Base-by-base conservation (phyloP, 2,888 invertebrate genomes). In the Cataglyphis altisquamis region DNA sequence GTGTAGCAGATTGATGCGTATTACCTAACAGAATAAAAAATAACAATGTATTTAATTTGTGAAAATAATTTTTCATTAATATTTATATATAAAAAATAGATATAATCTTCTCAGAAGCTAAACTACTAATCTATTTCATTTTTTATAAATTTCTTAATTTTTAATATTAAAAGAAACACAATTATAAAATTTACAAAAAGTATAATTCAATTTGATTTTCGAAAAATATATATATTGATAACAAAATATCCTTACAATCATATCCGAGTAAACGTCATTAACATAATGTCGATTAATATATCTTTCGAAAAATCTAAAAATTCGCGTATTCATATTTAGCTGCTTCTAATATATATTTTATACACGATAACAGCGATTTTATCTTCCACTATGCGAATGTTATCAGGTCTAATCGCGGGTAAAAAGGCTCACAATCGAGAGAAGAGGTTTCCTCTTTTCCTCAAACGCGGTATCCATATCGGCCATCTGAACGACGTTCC, bases 391-490 rank as follows among this genome's bases (percentile, higher is more conserved):
- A 60, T 29, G 25, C 12, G 45, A 68, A 62, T 45, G 57, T 62
- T 48, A 48, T 60, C 18, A 18, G 36, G 21, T 36, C 8, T 80
- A 60, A 78, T 78, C 32, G 68, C n/a, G 21, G 8, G 10, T 10
- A n/a, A 60, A 60, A 36, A 36, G 70, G 9, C 15, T 39, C 68
- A 57, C 18, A 10, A 10, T 78, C 60, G 21, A 36, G 15, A 36
- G 45, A 12, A 57, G 60, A n/a, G 12, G 25, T n/a, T n/a, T 52
- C n/a, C 60, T 25, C 60, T 9, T 36, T 70, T 48, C 36, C 45
- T 48, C 62, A 70, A 80, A 80, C 60, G 72, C 60, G n/a, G 36
- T 70, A 60, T 80, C 70, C 25, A 48, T 41, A 41, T 39, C 52
- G n/a, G 41, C 62, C n/a, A 12, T 4, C 36, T 36, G 36, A 78